phyloP scores from a whole-genome alignment of 1,140 invertebrate genomes.

The Triops longicaudatus region DNA sequence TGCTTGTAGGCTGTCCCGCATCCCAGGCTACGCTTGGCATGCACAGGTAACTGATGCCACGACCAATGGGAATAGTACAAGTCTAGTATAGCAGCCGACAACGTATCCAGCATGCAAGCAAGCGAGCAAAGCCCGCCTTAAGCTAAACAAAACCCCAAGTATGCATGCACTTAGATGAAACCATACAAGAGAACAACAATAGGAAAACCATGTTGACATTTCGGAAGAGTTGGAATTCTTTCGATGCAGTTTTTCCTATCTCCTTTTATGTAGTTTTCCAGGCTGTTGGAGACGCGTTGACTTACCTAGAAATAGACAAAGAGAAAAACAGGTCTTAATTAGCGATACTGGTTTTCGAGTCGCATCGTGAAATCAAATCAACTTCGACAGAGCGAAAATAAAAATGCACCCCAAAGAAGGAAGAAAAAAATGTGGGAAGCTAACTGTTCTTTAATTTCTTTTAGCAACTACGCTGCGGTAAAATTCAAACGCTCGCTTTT shows the following conservation, averaged over 20 bases:
- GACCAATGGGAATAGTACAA: not conserved
- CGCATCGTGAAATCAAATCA: not conserved
- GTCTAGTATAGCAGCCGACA: not conserved
- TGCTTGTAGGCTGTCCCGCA: not conserved
- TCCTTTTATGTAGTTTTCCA: not conserved
- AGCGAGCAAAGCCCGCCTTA: not conserved
- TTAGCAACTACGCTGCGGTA: not conserved
- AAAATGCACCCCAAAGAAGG: not conserved
- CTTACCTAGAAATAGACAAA: constrained; percentile 12
- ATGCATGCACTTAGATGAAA: not conserved
- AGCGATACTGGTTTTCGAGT: not conserved
- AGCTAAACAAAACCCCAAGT: not conserved
- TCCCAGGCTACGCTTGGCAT: not conserved
- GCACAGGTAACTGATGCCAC: not conserved
- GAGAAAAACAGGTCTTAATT: not conserved
- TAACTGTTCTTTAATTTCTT: not conserved
- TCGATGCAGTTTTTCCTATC: not conserved
- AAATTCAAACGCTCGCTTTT: not conserved
- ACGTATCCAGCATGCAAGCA: not conserved
- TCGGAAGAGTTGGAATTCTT: not conserved
- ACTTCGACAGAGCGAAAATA: not conserved
- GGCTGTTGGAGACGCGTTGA: not conserved
- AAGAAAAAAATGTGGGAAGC: not conserved
- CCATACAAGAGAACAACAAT: constrained; percentile 5
- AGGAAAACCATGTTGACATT: constrained; percentile 1